A percentile compares a stretch with the other conserved stretches of the same genome.
phyloP scores from a whole-genome alignment of 2,113 vertebrate species.

The Saiga tatarica region DNA sequence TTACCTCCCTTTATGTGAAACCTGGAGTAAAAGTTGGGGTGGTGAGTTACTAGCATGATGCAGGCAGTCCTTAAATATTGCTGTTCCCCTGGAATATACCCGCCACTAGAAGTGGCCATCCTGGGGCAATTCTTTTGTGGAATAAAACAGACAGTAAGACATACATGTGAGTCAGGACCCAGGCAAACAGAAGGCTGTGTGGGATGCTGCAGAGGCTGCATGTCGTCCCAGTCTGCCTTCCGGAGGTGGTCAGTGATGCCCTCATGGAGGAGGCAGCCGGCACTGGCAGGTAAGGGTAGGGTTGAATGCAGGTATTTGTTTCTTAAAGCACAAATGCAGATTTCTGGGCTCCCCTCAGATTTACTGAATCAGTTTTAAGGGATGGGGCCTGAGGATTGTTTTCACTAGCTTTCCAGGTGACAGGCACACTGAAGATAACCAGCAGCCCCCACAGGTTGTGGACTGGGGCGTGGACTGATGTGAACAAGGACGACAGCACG shows the following conservation, averaged over 20 bases:
- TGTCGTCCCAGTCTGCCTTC: neutral
- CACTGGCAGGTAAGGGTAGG: neutral
- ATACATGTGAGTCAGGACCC: neutral
- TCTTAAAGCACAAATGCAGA: neutral
- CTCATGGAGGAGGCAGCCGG: neutral
- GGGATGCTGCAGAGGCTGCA: neutral
- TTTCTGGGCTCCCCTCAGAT: neutral
- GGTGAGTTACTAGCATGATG: neutral
- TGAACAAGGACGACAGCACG: neutral
- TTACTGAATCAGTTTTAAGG: neutral
- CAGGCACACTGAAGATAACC: neutral
- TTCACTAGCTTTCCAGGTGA: neutral
- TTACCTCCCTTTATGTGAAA: conserved; percentile 6
- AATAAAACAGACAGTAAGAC: neutral
- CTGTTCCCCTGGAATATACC: neutral
- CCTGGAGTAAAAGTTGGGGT: neutral
- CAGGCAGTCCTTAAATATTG: neutral
- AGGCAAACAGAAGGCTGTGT: neutral
- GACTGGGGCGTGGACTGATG: neutral
- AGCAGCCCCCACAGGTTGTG: neutral
- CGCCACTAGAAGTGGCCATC: neutral
- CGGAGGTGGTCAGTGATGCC: neutral
- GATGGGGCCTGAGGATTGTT: neutral
- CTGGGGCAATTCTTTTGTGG: neutral
- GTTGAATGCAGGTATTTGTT: neutral